These are phyloP conservation scores for Bubo bubo DNA, from an alignment of 2,113 vertebrate species.

Conservation along the genomic window DNA sequence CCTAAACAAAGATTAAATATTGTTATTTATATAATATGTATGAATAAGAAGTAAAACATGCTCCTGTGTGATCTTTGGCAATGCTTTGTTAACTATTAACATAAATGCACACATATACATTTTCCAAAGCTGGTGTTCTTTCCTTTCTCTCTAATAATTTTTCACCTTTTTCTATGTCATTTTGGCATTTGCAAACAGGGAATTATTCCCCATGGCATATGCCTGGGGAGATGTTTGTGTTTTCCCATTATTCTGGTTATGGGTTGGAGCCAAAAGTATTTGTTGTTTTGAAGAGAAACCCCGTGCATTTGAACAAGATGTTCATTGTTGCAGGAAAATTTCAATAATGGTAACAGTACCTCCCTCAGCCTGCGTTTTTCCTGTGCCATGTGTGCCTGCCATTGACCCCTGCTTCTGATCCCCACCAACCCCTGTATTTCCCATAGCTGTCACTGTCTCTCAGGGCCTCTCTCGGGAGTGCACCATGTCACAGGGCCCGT, in stretches of 20 bases:
- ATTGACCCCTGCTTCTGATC: not conserved
- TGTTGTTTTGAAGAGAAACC: not conserved
- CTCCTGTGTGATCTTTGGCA: not conserved
- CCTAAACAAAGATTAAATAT: not conserved
- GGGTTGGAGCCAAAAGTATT: not conserved
- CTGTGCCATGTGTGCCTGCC: not conserved
- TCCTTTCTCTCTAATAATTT: not conserved
- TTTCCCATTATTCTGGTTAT: not conserved
- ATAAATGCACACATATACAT: not conserved
- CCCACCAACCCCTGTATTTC: not conserved
- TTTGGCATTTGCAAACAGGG: not conserved
- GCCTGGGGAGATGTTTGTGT: not conserved
- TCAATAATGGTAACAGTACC: not conserved
- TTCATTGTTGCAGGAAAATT: not conserved
- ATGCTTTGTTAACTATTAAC: not conserved
- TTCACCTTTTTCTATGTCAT: not conserved
- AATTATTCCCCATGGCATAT: not conserved
- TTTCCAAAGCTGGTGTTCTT: not conserved
- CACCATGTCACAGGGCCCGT: fast-evolving
- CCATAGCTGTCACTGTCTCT: not conserved
- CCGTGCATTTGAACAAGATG: not conserved
- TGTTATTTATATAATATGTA: not conserved
- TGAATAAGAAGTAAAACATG: not conserved
- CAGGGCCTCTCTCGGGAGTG: not conserved
- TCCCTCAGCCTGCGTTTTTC: not conserved